Evolutionary conservation across 2,888 invertebrate species (phyloP).

Genomic region (Campaea margaritaria): DNA sequence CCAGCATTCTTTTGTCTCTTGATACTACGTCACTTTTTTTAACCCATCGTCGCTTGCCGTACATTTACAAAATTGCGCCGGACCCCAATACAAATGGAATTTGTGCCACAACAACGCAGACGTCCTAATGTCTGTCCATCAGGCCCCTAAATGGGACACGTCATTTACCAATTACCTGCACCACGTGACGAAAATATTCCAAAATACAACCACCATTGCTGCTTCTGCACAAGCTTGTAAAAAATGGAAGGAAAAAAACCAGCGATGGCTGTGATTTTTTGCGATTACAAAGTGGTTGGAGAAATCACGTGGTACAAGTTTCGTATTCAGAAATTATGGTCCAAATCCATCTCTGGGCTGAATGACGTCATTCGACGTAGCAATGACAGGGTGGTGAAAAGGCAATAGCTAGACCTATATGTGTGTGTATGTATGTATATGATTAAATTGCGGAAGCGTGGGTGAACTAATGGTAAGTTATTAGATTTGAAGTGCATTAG

Average conservation of each 20-base stretch:
- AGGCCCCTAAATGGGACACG: conserved; percentile 81
- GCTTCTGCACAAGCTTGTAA: conserved; percentile 5
- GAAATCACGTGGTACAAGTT: conserved; percentile 48
- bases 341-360: conserved; percentile 79
- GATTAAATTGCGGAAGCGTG: conserved; percentile 54
- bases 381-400: conserved; percentile 79
- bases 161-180: conserved; percentile 74
- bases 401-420: conserved; percentile 51
- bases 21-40: conserved; percentile 69
- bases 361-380: conserved; percentile 81
- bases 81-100: conserved; percentile 77
- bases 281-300: conserved; percentile 13
- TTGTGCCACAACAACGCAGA: conserved; percentile 74
- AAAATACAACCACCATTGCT: conserved; percentile 49
- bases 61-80: conserved; percentile 78
- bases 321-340: conserved; percentile 80
- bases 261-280: conserved; percentile 52
- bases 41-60: conserved; percentile 56
- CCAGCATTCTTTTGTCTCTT: conserved; percentile 55
- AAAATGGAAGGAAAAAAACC: neutral
- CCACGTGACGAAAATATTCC: conserved; percentile 28
- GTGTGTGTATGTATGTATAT: conserved; percentile 26
- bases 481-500: conserved; percentile 54
- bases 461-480: conserved; percentile 54
- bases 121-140: conserved; percentile 83